Evolutionary conservation across 2,888 invertebrate genomes (phyloP).

Genomic region (Chloroclysta siterata): DNA sequence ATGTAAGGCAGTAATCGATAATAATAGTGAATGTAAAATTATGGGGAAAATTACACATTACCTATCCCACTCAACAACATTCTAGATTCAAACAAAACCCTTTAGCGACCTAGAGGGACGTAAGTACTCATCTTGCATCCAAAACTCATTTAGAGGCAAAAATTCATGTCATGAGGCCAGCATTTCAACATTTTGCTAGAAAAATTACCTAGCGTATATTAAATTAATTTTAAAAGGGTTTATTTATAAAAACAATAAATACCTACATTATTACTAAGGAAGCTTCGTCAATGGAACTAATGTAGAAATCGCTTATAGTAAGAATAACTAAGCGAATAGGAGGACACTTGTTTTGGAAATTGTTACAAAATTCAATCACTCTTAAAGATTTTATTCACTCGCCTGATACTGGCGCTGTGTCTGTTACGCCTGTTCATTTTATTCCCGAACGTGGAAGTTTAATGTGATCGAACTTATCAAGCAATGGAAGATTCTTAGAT

Average conservation of each 20-base stretch:
- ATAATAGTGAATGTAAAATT: conserved; percentile 37
- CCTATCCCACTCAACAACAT: conserved; percentile 27
- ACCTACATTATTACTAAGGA: conserved; percentile 66
- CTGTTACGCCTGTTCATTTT: conserved; percentile 27
- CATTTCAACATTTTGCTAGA: conserved; percentile 42
- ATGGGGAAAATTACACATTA: conserved; percentile 45
- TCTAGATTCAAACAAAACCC: conserved; percentile 31
- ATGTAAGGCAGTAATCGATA: conserved; percentile 36
- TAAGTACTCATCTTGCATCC: conserved; percentile 46
- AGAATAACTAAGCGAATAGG: conserved; percentile 35
- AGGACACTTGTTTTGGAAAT: conserved; percentile 28
- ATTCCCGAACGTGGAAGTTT: conserved; percentile 30
- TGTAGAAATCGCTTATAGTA: conserved; percentile 38
- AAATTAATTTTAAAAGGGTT: conserved; percentile 50
- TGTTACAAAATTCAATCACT: conserved; percentile 20
- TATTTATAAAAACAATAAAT: conserved; percentile 56
- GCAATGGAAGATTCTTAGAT: conserved; percentile 28
- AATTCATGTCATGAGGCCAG: conserved; percentile 38
- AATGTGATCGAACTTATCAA: conserved; percentile 23
- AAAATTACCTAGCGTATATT: conserved; percentile 48
- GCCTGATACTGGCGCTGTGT: conserved; percentile 5
- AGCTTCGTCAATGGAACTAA: conserved; percentile 65
- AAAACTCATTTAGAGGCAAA: conserved; percentile 40
- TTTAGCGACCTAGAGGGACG: conserved; percentile 40
- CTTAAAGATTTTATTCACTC: conserved; percentile 4